Evolutionary conservation across 2,888 invertebrate genomes (phyloP).

Genomic region (Pachydiplax longipennis): DNA sequence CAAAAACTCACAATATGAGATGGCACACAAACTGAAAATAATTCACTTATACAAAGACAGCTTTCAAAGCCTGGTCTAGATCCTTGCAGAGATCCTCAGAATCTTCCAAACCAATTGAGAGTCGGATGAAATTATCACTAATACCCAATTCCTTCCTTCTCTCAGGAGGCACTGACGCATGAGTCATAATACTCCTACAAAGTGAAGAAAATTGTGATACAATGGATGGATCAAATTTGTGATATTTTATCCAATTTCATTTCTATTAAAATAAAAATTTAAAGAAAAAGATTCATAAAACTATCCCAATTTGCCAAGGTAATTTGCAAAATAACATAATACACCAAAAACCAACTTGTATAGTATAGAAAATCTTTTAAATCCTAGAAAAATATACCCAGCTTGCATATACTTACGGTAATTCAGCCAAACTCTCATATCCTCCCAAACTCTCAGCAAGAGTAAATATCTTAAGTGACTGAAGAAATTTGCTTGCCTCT

Average conservation of each 20-base stretch:
- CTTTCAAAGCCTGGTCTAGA: constrained; percentile 79
- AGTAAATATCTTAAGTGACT: constrained; percentile 77
- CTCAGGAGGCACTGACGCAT: constrained; percentile 85
- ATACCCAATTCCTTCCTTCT: constrained; percentile 79
- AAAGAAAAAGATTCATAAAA: constrained; percentile 44
- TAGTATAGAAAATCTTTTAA: too few species aligned
- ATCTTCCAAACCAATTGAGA: constrained; percentile 92
- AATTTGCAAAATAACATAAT: too few species aligned
- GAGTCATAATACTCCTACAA: constrained; percentile 89
- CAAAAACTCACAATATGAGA: neutral
- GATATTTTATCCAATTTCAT: neutral
- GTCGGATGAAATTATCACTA: constrained; percentile 80
- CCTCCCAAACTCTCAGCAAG: constrained; percentile 96
- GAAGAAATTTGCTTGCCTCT: constrained; percentile 77
- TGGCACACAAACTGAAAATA: neutral
- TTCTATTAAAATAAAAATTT: neutral
- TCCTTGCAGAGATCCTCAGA: constrained; percentile 84
- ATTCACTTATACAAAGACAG: constrained; percentile 50
- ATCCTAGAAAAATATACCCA: too few species aligned
- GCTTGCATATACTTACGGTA: constrained; percentile 75
- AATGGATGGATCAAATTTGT: neutral
- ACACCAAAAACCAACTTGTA: too few species aligned
- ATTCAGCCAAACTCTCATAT: constrained; percentile 91
- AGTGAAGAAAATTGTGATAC: constrained; percentile 47
- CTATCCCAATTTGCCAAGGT: too few species aligned